Base-by-base conservation (phyloP, 2,888 invertebrate genomes). In the Rhorus exstirpatorius region DNA sequence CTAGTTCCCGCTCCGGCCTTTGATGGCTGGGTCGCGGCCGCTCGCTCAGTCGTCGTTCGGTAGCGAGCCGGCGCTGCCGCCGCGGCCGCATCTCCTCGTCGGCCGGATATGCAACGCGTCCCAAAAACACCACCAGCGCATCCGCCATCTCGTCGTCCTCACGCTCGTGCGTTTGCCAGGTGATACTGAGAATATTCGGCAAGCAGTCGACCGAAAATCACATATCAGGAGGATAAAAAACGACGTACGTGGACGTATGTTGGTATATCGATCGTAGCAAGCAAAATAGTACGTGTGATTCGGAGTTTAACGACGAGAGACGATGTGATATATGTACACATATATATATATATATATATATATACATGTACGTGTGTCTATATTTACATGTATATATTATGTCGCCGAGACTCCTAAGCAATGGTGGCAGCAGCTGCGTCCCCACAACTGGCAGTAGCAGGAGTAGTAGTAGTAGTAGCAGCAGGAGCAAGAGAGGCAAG, bases 21-120 rank as follows among this genome's bases (percentile, higher is more conserved):
- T 92, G 92, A 92, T 91, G 92, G 90, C 86, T 90, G 91, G 89
- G 90, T 91, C 91, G 91, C 90, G 89, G 89, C 90, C 90, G 90
- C 89, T 88, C 89, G 90, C 90, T 92, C 92, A 92, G 92, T 92
- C 91, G 91, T 90, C 92, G 90, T 90, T 92, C 91, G 91, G 91
- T 92, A 91, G 91, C 90, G 91, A 89, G 88, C 87, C 90, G 88
- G 88, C 90, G 88, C 90, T 85, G 89, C 93, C 94, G 93, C 94
- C 93, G 93, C 93, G 93, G 91, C 92, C 93, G 93, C 93, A 93
- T 93, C 93, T 93, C 93, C 92, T 91, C 93, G 93, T 94, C 93
- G 94, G 93, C 94, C 93, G 93, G 93, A 93, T 91, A 91, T 89
- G 89, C 88, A 76, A 55, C 79, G 68, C 81, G 55, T 75, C 38